A percentile compares a stretch with the other conserved stretches of the same genome.
Conservation (phyloP, 64 coral and sea anemone species). For the Hydrozoanthus tunicans region DNA sequence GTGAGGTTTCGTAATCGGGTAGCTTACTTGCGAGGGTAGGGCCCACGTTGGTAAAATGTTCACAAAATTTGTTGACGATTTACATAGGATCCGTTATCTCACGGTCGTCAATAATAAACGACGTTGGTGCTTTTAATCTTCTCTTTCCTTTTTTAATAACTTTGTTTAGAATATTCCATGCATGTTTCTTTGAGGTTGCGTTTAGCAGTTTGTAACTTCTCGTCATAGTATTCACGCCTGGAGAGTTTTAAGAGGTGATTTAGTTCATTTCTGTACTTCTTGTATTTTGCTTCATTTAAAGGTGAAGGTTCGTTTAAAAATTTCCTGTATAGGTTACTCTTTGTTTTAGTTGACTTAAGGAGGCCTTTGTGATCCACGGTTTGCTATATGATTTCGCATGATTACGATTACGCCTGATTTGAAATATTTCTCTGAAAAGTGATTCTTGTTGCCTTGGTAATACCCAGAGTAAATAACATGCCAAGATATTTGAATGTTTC, state of each 20-base stretch:
- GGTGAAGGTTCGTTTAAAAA: not conserved
- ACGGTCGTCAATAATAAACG: not conserved
- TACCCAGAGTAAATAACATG: too few relatives aligned
- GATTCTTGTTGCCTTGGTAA: too few relatives aligned
- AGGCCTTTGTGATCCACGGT: not conserved
- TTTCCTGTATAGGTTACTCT: conserved; percentile 3
- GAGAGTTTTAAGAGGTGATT: not conserved
- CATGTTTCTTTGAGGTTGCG: not conserved
- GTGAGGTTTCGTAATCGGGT: not conserved
- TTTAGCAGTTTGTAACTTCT: not conserved
- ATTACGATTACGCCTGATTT: too few relatives aligned
- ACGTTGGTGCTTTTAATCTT: not conserved
- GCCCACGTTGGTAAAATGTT: not conserved
- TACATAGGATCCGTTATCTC: not conserved
- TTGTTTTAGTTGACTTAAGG: not conserved
- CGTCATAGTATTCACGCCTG: not conserved
- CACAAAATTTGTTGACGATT: not conserved
- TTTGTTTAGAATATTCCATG: not conserved
- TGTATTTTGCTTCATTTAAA: not conserved
- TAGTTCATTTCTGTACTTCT: not conserved
- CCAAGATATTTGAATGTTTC: too few relatives aligned
- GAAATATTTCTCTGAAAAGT: too few relatives aligned
- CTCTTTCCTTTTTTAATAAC: conserved; percentile 3
- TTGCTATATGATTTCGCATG: not conserved
- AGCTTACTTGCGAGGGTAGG: not conserved